These are phyloP conservation scores for Drosophila mettleri DNA, from an alignment of 2,888 invertebrate species.

Conservation along the genomic window DNA sequence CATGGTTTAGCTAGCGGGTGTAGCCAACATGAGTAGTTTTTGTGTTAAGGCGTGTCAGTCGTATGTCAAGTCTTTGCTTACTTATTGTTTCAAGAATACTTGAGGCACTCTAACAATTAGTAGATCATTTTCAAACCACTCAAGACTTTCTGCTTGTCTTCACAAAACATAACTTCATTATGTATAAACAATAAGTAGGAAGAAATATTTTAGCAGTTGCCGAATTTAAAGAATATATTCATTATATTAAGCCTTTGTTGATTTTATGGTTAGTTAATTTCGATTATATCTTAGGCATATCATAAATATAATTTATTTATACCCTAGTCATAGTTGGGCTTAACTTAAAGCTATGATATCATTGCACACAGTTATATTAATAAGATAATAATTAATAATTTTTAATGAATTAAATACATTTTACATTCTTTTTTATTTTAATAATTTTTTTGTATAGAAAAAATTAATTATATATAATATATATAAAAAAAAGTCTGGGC, in stretches of 20 bases:
- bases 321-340: background rate
- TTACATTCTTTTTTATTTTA: too few species aligned
- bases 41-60: conserved; percentile 18
- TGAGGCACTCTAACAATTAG: conserved; percentile 6
- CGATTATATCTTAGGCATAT: background rate
- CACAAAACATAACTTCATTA: background rate
- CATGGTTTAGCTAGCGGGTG: conserved; percentile 26
- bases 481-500: too few species aligned
- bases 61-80: conserved; percentile 12
- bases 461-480: too few species aligned
- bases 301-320: background rate
- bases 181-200: background rate
- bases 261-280: background rate
- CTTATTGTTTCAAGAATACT: conserved; percentile 3
- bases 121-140: background rate
- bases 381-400: background rate
- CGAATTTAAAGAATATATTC: background rate
- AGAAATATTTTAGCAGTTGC: background rate
- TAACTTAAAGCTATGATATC: background rate
- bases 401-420: too few species aligned
- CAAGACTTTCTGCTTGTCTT: background rate
- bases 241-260: background rate
- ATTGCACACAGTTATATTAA: background rate
- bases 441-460: too few species aligned
- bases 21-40: conserved; percentile 21